Percentiles rank a stretch among this genome's conserved stretches.
phyloP scores from a whole-genome alignment of 2,888 invertebrate species.

The Drosophila recens region DNA sequence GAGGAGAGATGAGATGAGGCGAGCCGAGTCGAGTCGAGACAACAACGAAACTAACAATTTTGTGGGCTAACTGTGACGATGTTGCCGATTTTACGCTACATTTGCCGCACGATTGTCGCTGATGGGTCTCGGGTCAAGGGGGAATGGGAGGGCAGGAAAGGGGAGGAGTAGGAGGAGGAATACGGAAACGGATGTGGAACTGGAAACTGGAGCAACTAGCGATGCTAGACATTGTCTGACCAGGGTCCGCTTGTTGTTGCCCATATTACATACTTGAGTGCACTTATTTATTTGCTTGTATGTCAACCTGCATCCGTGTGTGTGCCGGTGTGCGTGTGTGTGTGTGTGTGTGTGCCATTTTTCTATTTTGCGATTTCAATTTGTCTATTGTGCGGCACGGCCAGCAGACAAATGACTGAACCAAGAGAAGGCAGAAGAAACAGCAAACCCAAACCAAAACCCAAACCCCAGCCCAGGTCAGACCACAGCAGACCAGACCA shows the following conservation, averaged over 20 bases:
- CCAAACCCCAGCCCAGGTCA: conserved; percentile 3
- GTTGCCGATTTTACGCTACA: conserved; percentile 75
- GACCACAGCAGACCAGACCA: conserved; percentile 13
- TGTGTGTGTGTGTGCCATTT: conserved; percentile 56
- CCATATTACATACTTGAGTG: conserved; percentile 81
- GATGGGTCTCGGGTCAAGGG: conserved; percentile 11
- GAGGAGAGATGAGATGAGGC: neutral
- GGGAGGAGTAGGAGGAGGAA: neutral
- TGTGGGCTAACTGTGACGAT: conserved; percentile 65
- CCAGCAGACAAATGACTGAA: conserved; percentile 50
- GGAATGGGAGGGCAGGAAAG: neutral
- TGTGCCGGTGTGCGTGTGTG: conserved; percentile 27
- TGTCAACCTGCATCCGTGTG: conserved; percentile 64
- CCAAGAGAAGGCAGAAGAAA: conserved; percentile 9
- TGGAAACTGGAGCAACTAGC: conserved; percentile 45
- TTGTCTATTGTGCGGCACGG: conserved; percentile 63
- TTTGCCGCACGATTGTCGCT: conserved; percentile 73
- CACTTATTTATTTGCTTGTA: conserved; percentile 78
- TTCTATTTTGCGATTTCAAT: conserved; percentile 74
- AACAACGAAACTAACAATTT: conserved; percentile 72
- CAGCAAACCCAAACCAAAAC: no score
- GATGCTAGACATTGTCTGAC: conserved; percentile 65
- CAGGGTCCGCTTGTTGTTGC: conserved; percentile 50
- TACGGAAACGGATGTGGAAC: conserved; percentile 32
- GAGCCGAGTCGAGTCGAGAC: conserved; percentile 45